Evolutionary conservation across 2,113 vertebrate genomes (phyloP), one percentile per base, ranked within the genome.

Genomic region (Narcine bancroftii): DNA sequence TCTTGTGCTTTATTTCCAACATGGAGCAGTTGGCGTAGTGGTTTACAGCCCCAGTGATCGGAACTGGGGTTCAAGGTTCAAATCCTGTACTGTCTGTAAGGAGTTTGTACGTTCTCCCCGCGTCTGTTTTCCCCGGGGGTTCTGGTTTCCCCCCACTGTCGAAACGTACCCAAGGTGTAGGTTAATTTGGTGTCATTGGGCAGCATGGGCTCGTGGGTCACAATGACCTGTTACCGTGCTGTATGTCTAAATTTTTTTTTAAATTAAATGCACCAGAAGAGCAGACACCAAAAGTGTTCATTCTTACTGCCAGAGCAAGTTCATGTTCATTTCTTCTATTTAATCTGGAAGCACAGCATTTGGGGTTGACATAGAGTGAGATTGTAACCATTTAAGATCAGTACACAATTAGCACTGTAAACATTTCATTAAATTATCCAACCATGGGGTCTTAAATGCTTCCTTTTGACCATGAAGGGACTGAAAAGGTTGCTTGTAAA

Each of bases 341-440:
- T 60, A 85, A 85, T 60, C 81, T 60, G 81, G 33, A 85, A 56
- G 1, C 53, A 60, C 33, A 56, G 50, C 33, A 85, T 85, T 85
- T 17, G 81, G 50, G 29, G 53, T 7, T 85, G 81, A 60, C 81
- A n/a, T n/a, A 85, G 15, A 85, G 81, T 60, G 53, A 85, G 33
- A 85, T 56, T 85, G 50, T 33, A 85, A 56, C 3, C 15, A 33
- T 60, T 29, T 85, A 53, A 85, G 19, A 29, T 36, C 53, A 85
- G 60, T 33, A 60, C 81, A 60, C 81, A 85, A 85, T 85, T 60
- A 85, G 81, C 6, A 33, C 53, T 17, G 29, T 85, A 85, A 85
- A 85, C 53, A 85, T 85, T 85, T 53, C 81, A 85, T 85, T 85
- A 85, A 85, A 56, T 85, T 85, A 85, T 60, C 29, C 81, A 85